Percentiles rank a stretch among this genome's conserved stretches.
Conservation (phyloP, 2,113 vertebrate genomes). For the Hiodon tergisus region DNA sequence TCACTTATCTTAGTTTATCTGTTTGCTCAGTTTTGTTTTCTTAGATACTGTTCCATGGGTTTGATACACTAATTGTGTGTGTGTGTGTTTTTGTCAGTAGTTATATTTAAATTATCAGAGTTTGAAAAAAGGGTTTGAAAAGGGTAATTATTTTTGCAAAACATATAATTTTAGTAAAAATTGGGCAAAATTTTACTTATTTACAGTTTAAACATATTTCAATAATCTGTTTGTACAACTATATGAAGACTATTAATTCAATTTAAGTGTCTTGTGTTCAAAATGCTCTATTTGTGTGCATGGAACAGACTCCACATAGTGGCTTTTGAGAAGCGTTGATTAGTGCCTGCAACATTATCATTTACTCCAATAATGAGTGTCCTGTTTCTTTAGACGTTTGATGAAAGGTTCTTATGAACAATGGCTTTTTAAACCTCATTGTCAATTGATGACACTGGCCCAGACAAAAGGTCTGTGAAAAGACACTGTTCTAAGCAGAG, state of each 20-base stretch:
- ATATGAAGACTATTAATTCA: too few species aligned
- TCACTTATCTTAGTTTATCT: too few species aligned
- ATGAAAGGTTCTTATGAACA: conserved; percentile 42
- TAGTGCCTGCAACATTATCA: conserved; percentile 44
- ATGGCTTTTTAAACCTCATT: conserved; percentile 48
- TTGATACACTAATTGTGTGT: too few species aligned
- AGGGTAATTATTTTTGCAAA: too few species aligned
- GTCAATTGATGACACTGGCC: conserved; percentile 39
- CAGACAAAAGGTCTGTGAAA: not conserved
- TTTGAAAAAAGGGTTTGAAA: too few species aligned
- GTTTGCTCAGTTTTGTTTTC: too few species aligned
- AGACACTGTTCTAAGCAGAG: not conserved
- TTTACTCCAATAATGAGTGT: conserved; percentile 48
- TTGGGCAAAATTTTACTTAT: not conserved
- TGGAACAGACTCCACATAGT: not conserved
- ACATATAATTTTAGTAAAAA: not conserved
- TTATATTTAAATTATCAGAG: too few species aligned
- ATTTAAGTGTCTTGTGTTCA: too few species aligned
- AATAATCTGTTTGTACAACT: too few species aligned
- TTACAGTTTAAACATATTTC: too few species aligned
- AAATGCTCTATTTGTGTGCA: not conserved
- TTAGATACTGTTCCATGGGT: too few species aligned
- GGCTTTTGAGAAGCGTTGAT: conserved; percentile 15
- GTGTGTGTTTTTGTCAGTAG: too few species aligned
- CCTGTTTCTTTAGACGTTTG: conserved; percentile 42